Evolutionary conservation across 2,888 invertebrate species (phyloP).

Genomic region (Coronaproctus castanopsis): DNA sequence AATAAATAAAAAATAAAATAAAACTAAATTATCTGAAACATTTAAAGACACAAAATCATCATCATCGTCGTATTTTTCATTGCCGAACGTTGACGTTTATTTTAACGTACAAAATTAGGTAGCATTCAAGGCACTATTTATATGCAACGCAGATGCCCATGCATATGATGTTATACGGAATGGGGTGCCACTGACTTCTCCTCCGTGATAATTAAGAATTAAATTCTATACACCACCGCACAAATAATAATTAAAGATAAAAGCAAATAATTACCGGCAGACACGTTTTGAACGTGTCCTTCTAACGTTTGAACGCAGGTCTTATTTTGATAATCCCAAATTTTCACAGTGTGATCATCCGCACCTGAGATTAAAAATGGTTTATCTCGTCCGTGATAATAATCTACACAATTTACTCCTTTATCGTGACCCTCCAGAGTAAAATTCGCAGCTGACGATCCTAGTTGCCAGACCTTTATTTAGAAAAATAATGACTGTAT

Average conservation of each 20-base stretch:
- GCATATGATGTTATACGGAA: too few species aligned
- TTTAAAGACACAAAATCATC: too few species aligned
- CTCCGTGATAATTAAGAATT: too few species aligned
- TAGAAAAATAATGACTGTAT: background rate
- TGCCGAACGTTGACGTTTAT: too few species aligned
- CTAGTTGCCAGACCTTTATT: constrained; percentile 84
- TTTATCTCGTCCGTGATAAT: constrained; percentile 97
- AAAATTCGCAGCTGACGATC: constrained; percentile 92
- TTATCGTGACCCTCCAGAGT: constrained; percentile 96
- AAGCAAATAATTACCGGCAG: constrained; percentile 31
- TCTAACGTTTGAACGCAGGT: constrained; percentile 97
- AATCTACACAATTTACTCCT: constrained; percentile 97
- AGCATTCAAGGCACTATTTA: too few species aligned
- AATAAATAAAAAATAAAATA: background rate
- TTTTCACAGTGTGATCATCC: constrained; percentile 91
- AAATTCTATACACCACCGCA: too few species aligned
- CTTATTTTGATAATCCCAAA: constrained; percentile 99
- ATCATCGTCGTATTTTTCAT: too few species aligned
- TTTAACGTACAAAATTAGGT: too few species aligned
- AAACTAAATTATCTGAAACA: too few species aligned
- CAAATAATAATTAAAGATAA: background rate
- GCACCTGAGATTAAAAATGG: constrained; percentile 97
- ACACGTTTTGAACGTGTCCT: constrained; percentile 90
- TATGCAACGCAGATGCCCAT: too few species aligned
- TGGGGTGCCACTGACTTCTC: too few species aligned